Evolutionary conservation across 92 coral and sea anemone genomes (phyloP), one percentile per base, ranked within the genome.

Genomic region (Actinernus sp.): DNA sequence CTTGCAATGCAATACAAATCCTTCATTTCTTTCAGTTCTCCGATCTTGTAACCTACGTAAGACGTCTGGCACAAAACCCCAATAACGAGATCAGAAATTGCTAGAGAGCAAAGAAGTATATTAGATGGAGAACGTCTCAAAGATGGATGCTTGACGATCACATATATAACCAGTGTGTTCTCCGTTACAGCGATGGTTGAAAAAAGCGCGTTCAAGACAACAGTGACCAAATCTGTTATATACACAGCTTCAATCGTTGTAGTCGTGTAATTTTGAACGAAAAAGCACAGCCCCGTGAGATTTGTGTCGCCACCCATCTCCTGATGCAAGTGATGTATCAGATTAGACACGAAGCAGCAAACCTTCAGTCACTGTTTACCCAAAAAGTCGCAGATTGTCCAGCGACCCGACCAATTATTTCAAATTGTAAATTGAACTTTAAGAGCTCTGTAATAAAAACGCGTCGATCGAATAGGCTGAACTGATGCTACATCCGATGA

Each of bases 21-120:
- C 3, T 24, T 38, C 24, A 21, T 17, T 11, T 32, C 29, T 14
- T 41, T 14, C 20, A 56, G 49, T 31, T 76, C 83, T 14, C 65
- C 62, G 38, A 62, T 24, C 47, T 79, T 79, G 45, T 59, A 60
- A 10, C 61, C 64, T 13, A 70, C 73, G 48, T 62, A 61, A 11
- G 58, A 69, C 11, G 79, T 49, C 59, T 79, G 85, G 21, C 58
- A 54, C 22, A 70, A 18, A 12, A 67, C 14, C 9, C 79, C 83
- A 13, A 76, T 62, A 2, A 76, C 10, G 19, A 76, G 58, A 36
- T 76, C 83, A 11, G 83, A 55, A 3, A 46, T 57, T 0, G 83
- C 68, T 8, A 76, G 57, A 16, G 71, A 65, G 44, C 23, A 43
- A 8, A 66, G 43, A 33, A 76, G 58, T n/a, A 28, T 30, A 46